Base-by-base conservation (phyloP, 2,888 invertebrate species). In the Lochmaea crataegi region DNA sequence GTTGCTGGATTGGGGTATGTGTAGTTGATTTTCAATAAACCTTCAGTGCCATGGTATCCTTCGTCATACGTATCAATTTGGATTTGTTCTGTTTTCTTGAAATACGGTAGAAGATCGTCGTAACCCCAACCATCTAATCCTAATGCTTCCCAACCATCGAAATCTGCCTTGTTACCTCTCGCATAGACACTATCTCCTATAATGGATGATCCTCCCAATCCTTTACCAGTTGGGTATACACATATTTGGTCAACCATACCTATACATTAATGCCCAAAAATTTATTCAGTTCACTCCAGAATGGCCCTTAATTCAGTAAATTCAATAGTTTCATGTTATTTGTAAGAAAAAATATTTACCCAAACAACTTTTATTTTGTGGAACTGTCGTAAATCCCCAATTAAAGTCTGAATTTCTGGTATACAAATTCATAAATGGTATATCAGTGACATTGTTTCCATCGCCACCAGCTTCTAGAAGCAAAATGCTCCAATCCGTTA, bases 111-210 rank as follows among this genome's bases (percentile, higher is more conserved):
- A 92, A 76, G 41, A 16, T 76, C 76, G 6, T 72, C 65, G 61
- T 74, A 76, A 22, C 65, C 64, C 82, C 85, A 86, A 64, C 84
- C 80, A 0, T 91, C 89, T 84, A 95, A 95, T 0, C 96, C 96
- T 18, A 92, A 87, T 0, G 89, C 88, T 65, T 92, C 94, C 96
- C 96, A 97, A 61, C 91, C 90, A 84, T 96, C 94, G 83, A 91
- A 97, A 85, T 96, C 96, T 0, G 92, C 88, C 66, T 90, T 90
- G 85, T 95, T 95, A 0, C 96, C 96, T 68, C 96, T 88, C 53
- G 95, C 91, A 85, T 96, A 96, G 0, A 95, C 89, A 94, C 96
- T 95, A 6, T 93, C 94, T 83, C 96, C 96, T 0, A 96, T 88
- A 0, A 94, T 93, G 38, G 94, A 93, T 5, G 93, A 93, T 0